phyloP scores from a whole-genome alignment of 2,797 vertebrate species.

The Hippocampus kuda region DNA sequence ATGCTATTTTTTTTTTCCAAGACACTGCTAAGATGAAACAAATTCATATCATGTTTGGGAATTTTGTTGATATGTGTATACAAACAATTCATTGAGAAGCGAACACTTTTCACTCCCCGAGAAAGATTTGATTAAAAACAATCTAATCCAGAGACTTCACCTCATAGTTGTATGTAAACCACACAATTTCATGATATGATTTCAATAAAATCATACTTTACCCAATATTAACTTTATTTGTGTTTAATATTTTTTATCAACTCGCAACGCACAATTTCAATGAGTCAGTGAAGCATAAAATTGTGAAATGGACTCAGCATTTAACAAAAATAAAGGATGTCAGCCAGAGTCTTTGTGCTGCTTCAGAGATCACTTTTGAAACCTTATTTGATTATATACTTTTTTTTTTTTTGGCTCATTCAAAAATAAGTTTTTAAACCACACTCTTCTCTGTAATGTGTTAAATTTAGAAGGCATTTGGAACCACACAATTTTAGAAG shows the following conservation, averaged over 20 bases:
- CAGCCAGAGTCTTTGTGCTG: too few species aligned
- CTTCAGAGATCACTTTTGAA: too few species aligned
- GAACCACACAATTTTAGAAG: too few species aligned
- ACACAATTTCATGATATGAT: not conserved
- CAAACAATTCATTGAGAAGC: slow-evolving; percentile 17
- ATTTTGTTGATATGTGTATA: not conserved
- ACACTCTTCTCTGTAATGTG: too few species aligned
- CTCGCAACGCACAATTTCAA: not conserved
- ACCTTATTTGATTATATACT: too few species aligned
- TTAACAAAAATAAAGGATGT: too few species aligned
- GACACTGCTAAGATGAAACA: not conserved
- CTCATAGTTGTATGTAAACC: not conserved
- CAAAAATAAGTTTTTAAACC: too few species aligned
- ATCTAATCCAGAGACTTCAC: not conserved
- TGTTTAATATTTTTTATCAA: not conserved
- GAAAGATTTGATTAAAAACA: not conserved
- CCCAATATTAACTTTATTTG: not conserved
- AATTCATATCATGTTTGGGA: not conserved
- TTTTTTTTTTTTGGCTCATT: too few species aligned
- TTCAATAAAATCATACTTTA: not conserved
- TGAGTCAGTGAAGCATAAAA: not conserved
- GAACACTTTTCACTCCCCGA: not conserved
- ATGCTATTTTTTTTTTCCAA: not conserved
- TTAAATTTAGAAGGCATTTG: too few species aligned
- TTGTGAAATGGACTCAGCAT: slow-evolving; percentile 24